A percentile compares a stretch with the other conserved stretches of the same genome.
These are phyloP conservation scores for Chelmon rostratus DNA, from an alignment of 2,797 vertebrate genomes.

Conservation along the genomic window DNA sequence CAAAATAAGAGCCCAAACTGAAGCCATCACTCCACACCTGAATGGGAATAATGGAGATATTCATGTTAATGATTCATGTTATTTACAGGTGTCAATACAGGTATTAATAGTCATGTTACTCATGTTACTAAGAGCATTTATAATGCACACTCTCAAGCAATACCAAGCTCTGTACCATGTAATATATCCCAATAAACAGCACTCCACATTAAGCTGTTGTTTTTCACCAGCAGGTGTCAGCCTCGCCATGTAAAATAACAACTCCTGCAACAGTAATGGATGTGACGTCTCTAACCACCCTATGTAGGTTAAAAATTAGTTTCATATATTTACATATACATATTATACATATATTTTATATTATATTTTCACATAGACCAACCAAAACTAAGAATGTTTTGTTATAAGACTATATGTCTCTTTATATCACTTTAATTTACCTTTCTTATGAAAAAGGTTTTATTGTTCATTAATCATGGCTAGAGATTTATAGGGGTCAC, in stretches of 20 bases:
- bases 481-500: background rate
- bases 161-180: background rate
- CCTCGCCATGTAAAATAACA: constrained; percentile 76
- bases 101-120: background rate
- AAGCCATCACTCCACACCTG: background rate
- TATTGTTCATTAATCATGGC: background rate
- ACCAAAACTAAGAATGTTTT: too few relatives aligned
- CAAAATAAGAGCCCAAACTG: background rate
- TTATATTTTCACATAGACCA: too few relatives aligned
- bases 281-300: background rate
- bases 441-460: background rate
- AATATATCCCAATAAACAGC: background rate
- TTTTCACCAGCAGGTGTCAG: constrained; percentile 87
- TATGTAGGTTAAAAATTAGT: background rate
- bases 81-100: background rate
- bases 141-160: background rate
- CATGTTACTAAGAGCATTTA: background rate
- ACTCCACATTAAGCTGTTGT: background rate
- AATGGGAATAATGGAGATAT: background rate
- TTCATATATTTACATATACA: too few relatives aligned
- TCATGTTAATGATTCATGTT: background rate
- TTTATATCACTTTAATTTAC: background rate
- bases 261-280: background rate
- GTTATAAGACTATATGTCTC: too few relatives aligned
- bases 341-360: too few relatives aligned